Evolutionary conservation across 92 coral and sea anemone genomes (phyloP).

Genomic region (Paramuricea clavata): DNA sequence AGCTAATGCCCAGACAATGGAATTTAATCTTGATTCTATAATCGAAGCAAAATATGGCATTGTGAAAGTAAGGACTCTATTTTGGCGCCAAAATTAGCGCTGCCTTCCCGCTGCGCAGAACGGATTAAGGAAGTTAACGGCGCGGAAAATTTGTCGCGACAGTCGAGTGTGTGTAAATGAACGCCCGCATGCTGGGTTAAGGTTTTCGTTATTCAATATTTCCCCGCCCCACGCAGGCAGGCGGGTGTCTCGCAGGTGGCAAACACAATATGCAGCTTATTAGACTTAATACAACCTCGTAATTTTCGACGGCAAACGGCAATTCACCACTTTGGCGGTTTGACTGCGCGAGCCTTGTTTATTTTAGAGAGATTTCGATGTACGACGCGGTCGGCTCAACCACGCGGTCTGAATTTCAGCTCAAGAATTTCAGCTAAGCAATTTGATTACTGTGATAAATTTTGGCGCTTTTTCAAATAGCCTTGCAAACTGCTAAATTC

Average conservation of each 20-base stretch:
- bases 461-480: no score
- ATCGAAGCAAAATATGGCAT: not conserved
- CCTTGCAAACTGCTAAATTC: no score
- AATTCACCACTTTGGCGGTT: no score
- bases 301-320: no score
- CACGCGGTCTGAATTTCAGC: no score
- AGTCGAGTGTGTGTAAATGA: constrained; percentile 2
- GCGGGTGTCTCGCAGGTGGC: constrained; percentile 11
- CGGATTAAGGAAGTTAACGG: not conserved
- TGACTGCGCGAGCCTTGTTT: no score
- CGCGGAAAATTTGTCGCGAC: constrained; percentile 25
- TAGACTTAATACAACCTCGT: no score
- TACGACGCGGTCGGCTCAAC: no score
- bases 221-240: constrained; percentile 14
- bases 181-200: constrained; percentile 12
- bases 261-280: not conserved
- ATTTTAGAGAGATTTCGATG: no score
- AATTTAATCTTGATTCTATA: not conserved
- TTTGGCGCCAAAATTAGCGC: constrained; percentile 5
- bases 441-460: no score
- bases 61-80: not conserved
- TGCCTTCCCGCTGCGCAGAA: not conserved
- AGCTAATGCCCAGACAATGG: not conserved
- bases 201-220: not conserved
- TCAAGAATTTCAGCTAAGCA: no score